Evolutionary conservation across 2,888 invertebrate genomes (phyloP).

Genomic region (Tetragonisca angustula): DNA sequence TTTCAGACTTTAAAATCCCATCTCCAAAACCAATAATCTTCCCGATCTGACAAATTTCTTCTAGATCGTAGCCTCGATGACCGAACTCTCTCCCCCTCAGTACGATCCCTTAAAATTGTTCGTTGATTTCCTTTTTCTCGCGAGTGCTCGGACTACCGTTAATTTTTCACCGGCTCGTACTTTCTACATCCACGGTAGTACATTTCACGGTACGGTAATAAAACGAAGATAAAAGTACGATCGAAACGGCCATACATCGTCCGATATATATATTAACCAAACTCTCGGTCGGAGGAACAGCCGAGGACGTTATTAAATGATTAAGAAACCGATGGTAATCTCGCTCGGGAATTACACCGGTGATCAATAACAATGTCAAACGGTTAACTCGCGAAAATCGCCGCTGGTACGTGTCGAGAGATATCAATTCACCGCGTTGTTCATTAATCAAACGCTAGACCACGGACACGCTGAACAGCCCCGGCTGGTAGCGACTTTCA

Average conservation of each 20-base stretch:
- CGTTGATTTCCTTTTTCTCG: no score
- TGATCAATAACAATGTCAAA: neutral
- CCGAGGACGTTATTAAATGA: neutral
- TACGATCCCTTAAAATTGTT: no score
- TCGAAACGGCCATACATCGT: neutral
- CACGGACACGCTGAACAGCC: neutral
- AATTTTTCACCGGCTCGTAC: no score
- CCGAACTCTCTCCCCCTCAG: no score
- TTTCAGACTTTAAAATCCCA: no score
- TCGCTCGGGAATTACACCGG: neutral
- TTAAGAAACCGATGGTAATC: neutral
- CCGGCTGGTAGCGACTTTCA: conserved; percentile 35
- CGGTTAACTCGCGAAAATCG: conserved; percentile 17
- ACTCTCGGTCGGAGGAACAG: neutral
- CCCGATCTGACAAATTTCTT: no score
- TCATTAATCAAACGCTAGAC: conserved; percentile 50
- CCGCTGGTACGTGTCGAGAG: neutral
- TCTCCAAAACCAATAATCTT: no score
- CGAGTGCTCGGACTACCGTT: no score
- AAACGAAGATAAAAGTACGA: neutral
- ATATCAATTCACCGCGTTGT: conserved; percentile 11
- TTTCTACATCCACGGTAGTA: no score
- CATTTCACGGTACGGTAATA: neutral
- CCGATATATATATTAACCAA: neutral
- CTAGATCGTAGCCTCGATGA: no score